phyloP scores from a whole-genome alignment of 2,113 vertebrate species.

The Argyrosomus japonicus region DNA sequence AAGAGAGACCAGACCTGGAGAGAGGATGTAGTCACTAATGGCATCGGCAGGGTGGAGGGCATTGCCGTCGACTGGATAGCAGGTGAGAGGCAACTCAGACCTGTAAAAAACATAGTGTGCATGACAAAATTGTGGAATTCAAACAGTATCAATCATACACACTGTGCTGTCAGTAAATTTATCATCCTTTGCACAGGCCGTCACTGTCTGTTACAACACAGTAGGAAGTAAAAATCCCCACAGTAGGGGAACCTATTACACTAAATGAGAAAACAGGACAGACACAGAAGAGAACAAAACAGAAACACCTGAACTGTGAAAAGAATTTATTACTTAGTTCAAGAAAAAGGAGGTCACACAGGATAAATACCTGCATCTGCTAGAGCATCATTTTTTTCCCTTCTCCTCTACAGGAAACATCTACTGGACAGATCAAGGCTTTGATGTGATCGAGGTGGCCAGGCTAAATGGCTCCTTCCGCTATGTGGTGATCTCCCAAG shows the following conservation, averaged over 20 bases:
- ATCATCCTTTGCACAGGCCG: not conserved
- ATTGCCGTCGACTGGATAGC: constrained; percentile 98
- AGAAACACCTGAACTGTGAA: not conserved
- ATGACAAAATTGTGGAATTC: not conserved
- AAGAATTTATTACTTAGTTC: not conserved
- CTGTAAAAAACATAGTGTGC: not conserved
- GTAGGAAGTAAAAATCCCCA: not conserved
- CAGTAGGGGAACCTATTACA: not conserved
- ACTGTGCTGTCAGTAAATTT: not conserved
- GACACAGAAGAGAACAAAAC: not conserved
- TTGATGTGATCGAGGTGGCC: constrained; percentile 97
- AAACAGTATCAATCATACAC: constrained; percentile 4
- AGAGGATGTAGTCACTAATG: constrained; percentile 96
- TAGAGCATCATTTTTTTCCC: not conserved
- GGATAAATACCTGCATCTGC: not conserved
- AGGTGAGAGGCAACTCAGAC: constrained; percentile 78
- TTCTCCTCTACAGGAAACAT: constrained; percentile 89
- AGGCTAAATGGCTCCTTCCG: constrained; percentile 96
- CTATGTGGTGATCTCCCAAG: constrained; percentile 96
- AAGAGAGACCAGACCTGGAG: constrained; percentile 98
- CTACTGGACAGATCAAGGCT: constrained; percentile 99
- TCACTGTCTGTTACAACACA: not conserved
- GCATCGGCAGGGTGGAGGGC: constrained; percentile 96
- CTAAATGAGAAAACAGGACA: not conserved
- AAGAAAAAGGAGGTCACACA: not conserved